Conservation (phyloP, 2,888 invertebrate genomes). For the Leptogaster cylindrica region DNA sequence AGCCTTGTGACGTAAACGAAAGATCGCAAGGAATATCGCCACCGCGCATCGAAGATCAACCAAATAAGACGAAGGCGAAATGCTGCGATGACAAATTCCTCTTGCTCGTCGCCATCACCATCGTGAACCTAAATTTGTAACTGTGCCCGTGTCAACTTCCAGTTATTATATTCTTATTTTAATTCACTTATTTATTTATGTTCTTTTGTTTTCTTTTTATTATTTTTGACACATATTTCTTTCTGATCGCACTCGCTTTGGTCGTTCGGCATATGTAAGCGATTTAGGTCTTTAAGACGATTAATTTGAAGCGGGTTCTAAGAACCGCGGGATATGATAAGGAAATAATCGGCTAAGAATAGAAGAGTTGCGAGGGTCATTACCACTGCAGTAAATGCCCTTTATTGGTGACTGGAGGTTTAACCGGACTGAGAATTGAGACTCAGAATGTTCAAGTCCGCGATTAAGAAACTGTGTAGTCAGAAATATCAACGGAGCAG, state of each 20-base stretch:
- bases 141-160: slow-evolving; percentile 12
- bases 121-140: slow-evolving; percentile 22
- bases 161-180: too few species aligned
- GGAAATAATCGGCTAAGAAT: slow-evolving; percentile 24
- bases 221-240: not conserved
- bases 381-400: not conserved
- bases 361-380: not conserved
- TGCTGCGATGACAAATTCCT: slow-evolving; percentile 42
- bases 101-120: slow-evolving; percentile 20
- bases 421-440: too few species aligned
- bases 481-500: too few species aligned
- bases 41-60: slow-evolving; percentile 29
- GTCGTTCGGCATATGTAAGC: slow-evolving; percentile 11
- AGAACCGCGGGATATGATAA: slow-evolving; percentile 17
- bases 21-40: slow-evolving; percentile 15
- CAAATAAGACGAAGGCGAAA: slow-evolving; percentile 3
- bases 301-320: slow-evolving; percentile 27
- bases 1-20: not conserved
- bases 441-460: too few species aligned
- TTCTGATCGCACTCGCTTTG: not conserved
- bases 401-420: not conserved
- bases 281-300: slow-evolving; percentile 32
- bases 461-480: too few species aligned
- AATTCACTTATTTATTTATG: too few species aligned
- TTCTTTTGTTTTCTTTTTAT: not conserved